These are phyloP conservation scores for Drosophila saltans DNA, from an alignment of 1,140 invertebrate species.

Conservation along the genomic window DNA sequence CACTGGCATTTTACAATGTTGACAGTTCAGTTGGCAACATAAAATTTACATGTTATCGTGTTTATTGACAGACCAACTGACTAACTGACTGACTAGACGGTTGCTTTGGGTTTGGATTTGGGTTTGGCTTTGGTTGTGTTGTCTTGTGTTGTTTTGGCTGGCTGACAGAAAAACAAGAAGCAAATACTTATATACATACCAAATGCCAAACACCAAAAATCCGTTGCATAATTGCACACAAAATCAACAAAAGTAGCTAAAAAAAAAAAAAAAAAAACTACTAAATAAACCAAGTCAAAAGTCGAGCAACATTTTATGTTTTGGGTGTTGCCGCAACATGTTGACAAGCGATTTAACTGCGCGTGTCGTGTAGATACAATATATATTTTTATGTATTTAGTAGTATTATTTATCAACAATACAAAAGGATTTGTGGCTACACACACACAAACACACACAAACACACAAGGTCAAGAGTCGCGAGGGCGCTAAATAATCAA, in stretches of 20 bases:
- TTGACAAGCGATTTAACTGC: slow-evolving; percentile 32
- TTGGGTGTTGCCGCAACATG: slow-evolving; percentile 18
- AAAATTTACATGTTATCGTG: slow-evolving; percentile 74
- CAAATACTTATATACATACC: slow-evolving; percentile 21
- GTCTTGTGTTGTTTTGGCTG: slow-evolving; percentile 30
- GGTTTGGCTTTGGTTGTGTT: background rate
- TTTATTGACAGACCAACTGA: slow-evolving; percentile 62
- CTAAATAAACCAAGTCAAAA: slow-evolving; percentile 15
- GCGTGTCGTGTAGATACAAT: slow-evolving; percentile 41
- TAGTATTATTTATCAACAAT: slow-evolving; percentile 35
- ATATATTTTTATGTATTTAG: slow-evolving; percentile 22
- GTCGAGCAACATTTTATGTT: slow-evolving; percentile 17
- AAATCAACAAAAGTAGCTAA: slow-evolving; percentile 29
- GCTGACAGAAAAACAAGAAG: slow-evolving; percentile 35
- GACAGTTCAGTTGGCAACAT: slow-evolving; percentile 64
- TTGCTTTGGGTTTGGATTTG: background rate
- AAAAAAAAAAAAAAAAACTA: background rate
- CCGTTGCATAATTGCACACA: slow-evolving; percentile 44
- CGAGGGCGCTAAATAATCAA: slow-evolving; percentile 51
- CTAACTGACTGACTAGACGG: slow-evolving; percentile 30
- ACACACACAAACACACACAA: slow-evolving; percentile 30
- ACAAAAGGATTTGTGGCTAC: slow-evolving; percentile 53
- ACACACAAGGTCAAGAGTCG: slow-evolving; percentile 65
- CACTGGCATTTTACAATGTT: slow-evolving; percentile 28
- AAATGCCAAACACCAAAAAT: slow-evolving; percentile 22